These are phyloP conservation scores for Semaprochilodus insignis DNA, from an alignment of 2,797 vertebrate genomes.

Conservation along the genomic window DNA sequence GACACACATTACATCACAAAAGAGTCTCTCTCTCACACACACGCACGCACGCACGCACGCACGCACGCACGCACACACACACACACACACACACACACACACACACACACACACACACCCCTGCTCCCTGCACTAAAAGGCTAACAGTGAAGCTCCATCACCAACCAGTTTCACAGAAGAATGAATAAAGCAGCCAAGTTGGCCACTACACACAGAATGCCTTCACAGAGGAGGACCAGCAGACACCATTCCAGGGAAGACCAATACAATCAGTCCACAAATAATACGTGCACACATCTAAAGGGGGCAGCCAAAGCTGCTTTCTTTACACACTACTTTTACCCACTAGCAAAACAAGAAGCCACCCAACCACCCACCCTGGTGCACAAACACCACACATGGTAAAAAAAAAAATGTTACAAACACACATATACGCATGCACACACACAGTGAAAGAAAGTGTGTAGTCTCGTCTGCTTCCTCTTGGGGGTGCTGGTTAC, in stretches of 20 bases:
- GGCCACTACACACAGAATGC: background rate
- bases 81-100: too few species aligned
- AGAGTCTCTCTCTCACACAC: background rate
- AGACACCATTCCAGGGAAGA: constrained; percentile 9
- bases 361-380: constrained; percentile 34
- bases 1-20: constrained; percentile 52
- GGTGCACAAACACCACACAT: background rate
- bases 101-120: constrained; percentile 23
- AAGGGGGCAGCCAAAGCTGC: constrained; percentile 9
- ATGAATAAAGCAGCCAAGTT: constrained; percentile 17
- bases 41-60: too few species aligned
- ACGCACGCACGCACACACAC: too few species aligned
- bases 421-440: background rate
- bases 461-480: constrained; percentile 1
- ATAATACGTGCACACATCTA: constrained; percentile 12
- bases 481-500: constrained; percentile 34
- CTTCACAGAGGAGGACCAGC: background rate
- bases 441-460: constrained; percentile 49
- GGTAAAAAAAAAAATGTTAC: constrained; percentile 33
- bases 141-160: background rate
- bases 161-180: constrained; percentile 25
- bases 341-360: constrained; percentile 38
- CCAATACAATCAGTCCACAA: background rate
- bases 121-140: constrained; percentile 3
- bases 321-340: constrained; percentile 48